Percentiles rank a stretch among this genome's conserved stretches.
These are phyloP conservation scores for Vipera ursinii DNA, from an alignment of 2,797 vertebrate species.

Conservation along the genomic window DNA sequence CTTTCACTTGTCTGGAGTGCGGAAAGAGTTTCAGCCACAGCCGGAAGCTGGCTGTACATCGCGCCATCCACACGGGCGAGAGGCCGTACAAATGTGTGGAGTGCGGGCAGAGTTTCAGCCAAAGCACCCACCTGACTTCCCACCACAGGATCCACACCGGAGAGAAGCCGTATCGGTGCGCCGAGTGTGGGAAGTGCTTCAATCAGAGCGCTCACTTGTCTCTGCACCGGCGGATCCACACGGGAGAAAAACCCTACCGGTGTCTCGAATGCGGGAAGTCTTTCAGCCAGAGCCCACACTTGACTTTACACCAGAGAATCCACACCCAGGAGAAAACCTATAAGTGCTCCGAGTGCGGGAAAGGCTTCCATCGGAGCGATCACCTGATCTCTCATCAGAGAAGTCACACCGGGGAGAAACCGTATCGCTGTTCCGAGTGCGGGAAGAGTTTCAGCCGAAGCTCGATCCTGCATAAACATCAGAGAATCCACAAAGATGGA, in stretches of 20 bases:
- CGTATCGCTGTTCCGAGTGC: background rate
- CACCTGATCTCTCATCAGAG: background rate
- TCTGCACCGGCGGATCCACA: background rate
- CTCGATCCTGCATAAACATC: background rate
- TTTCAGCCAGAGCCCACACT: background rate
- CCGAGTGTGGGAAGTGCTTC: background rate
- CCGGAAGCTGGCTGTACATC: background rate
- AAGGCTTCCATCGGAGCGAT: background rate
- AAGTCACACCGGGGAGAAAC: background rate
- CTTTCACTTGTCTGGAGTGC: background rate
- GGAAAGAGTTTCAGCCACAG: constrained; percentile 10
- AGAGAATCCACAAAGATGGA: background rate
- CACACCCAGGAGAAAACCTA: constrained; percentile 2
- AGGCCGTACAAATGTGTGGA: background rate
- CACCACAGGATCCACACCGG: constrained; percentile 50
- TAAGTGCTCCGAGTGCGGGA: background rate
- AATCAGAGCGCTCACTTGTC: background rate
- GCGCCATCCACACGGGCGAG: background rate
- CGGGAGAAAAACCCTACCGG: background rate
- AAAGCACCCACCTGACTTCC: constrained; percentile 3
- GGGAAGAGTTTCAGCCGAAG: background rate
- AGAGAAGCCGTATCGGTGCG: constrained; percentile 33
- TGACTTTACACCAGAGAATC: background rate
- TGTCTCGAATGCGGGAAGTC: background rate
- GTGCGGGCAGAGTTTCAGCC: background rate